Evolutionary conservation across 30 jellyfish, hydroid and myxozoan genomes (phyloP).

Genomic region (Aurelia coerulea): DNA sequence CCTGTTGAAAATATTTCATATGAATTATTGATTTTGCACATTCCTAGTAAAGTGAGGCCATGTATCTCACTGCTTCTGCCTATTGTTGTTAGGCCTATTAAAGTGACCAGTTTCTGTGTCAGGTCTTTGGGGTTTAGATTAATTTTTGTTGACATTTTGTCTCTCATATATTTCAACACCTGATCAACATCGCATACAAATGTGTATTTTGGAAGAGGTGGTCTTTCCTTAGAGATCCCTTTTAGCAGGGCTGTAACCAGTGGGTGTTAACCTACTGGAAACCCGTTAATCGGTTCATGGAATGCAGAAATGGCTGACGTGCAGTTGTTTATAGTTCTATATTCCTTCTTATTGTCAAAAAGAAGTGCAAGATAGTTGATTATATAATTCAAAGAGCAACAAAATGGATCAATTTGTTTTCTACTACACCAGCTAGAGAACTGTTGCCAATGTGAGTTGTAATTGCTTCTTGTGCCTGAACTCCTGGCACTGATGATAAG

Average conservation of each 20-base stretch:
- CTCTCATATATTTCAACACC: too few species aligned
- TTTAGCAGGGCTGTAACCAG: conserved; percentile 10
- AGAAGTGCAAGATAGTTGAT: conserved; percentile 30
- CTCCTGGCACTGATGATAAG: too few species aligned
- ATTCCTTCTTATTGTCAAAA: conserved; percentile 39
- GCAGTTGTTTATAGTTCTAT: too few species aligned
- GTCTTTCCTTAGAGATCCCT: conserved; percentile 34
- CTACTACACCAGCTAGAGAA: too few species aligned
- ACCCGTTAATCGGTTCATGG: conserved; percentile 41
- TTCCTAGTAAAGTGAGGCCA: too few species aligned
- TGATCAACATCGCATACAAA: conserved; percentile 33
- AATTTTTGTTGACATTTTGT: not conserved
- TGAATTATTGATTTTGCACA: conserved; percentile 16
- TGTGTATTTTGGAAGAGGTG: conserved; percentile 23
- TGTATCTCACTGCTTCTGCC: too few species aligned
- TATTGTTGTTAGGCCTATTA: too few species aligned
- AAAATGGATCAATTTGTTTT: too few species aligned
- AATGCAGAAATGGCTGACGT: conserved; percentile 66
- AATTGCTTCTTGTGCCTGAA: too few species aligned
- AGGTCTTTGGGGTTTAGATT: conserved; percentile 8
- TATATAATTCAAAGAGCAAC: conserved; percentile 29
- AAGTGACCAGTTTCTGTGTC: not conserved
- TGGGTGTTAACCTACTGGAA: conserved; percentile 59
- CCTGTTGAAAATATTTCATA: conserved; percentile 1
- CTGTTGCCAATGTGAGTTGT: too few species aligned